Conservation (phyloP, 2,888 invertebrate species). For the Melieria omissa region DNA sequence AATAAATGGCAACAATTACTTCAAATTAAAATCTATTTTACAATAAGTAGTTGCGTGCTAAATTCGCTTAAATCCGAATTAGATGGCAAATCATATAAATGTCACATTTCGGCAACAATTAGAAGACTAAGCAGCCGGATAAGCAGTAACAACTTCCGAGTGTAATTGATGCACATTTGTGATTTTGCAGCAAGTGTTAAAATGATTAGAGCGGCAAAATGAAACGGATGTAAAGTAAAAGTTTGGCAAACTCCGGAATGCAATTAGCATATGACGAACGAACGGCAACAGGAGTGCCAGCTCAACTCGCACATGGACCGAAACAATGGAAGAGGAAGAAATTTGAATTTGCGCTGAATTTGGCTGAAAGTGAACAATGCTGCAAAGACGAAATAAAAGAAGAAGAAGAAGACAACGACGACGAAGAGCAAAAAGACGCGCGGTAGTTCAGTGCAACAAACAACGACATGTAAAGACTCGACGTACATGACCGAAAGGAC, state of each 20-base stretch:
- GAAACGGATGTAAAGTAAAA: slow-evolving; percentile 31
- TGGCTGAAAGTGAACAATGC: slow-evolving; percentile 12
- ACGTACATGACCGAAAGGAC: background rate
- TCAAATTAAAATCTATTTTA: no score
- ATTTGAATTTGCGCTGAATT: background rate
- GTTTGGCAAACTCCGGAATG: slow-evolving; percentile 27
- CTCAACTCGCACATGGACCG: no score
- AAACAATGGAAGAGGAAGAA: background rate
- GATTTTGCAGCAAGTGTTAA: slow-evolving; percentile 18
- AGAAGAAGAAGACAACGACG: background rate
- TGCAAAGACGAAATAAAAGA: slow-evolving; percentile 3
- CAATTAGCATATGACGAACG: slow-evolving; percentile 29
- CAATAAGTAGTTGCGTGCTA: no score
- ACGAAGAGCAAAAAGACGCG: background rate
- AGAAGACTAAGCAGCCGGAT: no score
- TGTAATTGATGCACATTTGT: slow-evolving; percentile 7
- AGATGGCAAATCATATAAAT: no score
- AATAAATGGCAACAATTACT: no score
- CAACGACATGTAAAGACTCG: background rate
- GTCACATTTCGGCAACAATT: no score
- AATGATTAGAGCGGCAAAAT: slow-evolving; percentile 19
- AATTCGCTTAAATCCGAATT: no score
- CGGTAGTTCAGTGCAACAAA: no score
- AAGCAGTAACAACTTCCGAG: background rate
- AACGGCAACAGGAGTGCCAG: background rate